These are phyloP conservation scores for Rhincodon typus DNA, from an alignment of 2,797 vertebrate species.

Conservation along the genomic window DNA sequence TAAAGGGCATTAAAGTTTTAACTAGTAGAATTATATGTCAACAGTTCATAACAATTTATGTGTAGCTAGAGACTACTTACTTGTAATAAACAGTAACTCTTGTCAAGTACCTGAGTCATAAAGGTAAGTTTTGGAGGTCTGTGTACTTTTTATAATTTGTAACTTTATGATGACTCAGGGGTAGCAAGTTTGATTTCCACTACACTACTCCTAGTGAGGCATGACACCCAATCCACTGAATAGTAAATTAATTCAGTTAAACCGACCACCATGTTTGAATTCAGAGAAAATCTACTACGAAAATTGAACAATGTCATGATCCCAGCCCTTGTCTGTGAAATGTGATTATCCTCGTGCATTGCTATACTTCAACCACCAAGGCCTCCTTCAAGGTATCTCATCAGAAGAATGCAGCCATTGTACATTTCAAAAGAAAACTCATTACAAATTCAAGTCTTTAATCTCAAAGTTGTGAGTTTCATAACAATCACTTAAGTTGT, in stretches of 20 bases:
- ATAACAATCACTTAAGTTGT: background rate
- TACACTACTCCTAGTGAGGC: no score
- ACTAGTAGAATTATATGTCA: no score
- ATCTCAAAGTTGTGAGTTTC: background rate
- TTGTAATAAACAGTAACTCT: no score
- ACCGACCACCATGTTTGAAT: background rate
- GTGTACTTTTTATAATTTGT: no score
- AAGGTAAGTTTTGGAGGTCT: no score
- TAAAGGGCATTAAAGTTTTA: no score
- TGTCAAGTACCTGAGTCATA: no score
- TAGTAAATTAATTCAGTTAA: conserved; percentile 17
- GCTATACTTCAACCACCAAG: no score
- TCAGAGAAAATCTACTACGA: background rate
- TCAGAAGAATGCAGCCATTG: background rate
- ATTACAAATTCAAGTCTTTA: background rate
- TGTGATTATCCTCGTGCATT: background rate
- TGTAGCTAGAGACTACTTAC: no score
- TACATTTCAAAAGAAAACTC: background rate
- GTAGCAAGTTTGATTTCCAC: no score
- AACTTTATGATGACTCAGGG: no score
- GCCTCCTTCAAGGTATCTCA: background rate
- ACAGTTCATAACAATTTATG: no score
- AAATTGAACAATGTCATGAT: conserved; percentile 3
- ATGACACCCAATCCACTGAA: background rate
- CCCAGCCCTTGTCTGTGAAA: background rate